These are phyloP conservation scores for Marasmarcha lunaedactyla DNA, from an alignment of 2,888 invertebrate genomes.

Conservation along the genomic window DNA sequence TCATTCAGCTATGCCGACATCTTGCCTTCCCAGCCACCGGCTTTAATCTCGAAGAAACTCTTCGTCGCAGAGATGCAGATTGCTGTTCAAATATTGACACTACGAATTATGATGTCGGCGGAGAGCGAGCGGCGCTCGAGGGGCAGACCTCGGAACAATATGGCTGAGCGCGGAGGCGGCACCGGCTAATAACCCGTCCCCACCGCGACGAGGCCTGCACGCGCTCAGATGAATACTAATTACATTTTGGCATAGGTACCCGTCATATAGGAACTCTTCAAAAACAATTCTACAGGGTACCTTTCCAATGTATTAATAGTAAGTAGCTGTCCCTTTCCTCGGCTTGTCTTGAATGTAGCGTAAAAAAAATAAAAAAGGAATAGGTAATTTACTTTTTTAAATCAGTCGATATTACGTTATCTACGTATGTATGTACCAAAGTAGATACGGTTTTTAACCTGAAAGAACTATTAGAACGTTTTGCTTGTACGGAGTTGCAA, in stretches of 20 bases:
- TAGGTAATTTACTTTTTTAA: too few relatives aligned
- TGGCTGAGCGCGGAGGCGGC: constrained; percentile 68
- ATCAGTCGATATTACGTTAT: too few relatives aligned
- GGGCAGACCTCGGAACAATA: constrained; percentile 64
- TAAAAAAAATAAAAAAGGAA: too few relatives aligned
- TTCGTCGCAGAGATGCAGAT: constrained; percentile 26
- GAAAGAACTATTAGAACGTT: too few relatives aligned
- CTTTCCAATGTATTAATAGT: neutral
- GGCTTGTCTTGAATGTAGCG: too few relatives aligned
- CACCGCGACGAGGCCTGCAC: constrained; percentile 65
- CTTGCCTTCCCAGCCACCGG: constrained; percentile 82
- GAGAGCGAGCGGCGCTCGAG: constrained; percentile 58
- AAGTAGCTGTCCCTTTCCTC: constrained; percentile 7
- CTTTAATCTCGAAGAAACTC: constrained; percentile 36
- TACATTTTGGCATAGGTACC: constrained; percentile 51
- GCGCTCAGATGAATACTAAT: constrained; percentile 70
- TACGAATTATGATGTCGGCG: constrained; percentile 41
- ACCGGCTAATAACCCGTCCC: constrained; percentile 70
- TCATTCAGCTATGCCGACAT: constrained; percentile 90
- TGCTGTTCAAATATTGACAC: constrained; percentile 56
- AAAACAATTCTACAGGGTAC: constrained; percentile 3
- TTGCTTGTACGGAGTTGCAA: too few relatives aligned
- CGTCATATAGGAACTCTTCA: constrained; percentile 18
- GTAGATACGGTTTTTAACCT: too few relatives aligned
- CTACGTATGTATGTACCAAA: too few relatives aligned